A percentile compares a stretch with the other conserved stretches of the same genome.
Conservation (phyloP, 2,113 vertebrate species). For the Otus sunia region DNA sequence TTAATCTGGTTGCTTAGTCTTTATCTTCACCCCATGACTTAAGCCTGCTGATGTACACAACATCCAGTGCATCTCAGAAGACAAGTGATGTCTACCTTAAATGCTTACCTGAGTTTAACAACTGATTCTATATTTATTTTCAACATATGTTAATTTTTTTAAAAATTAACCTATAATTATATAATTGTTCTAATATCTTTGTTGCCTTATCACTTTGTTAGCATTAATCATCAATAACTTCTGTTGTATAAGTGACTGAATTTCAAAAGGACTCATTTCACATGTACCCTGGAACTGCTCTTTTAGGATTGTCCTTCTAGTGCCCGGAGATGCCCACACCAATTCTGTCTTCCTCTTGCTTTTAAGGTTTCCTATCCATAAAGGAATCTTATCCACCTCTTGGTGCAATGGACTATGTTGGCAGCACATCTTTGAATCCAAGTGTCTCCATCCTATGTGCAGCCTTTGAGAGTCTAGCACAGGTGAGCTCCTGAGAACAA, state of each 20-base stretch:
- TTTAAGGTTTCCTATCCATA: not conserved
- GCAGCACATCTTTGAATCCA: not conserved
- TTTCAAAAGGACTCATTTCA: not conserved
- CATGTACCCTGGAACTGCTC: not conserved
- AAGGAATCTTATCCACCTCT: not conserved
- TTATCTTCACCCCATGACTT: not conserved
- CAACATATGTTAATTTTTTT: not conserved
- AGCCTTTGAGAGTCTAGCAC: not conserved
- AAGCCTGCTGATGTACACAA: not conserved
- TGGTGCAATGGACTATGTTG: not conserved
- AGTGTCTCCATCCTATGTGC: not conserved
- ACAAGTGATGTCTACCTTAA: not conserved
- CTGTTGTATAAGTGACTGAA: not conserved
- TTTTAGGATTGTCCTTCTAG: not conserved
- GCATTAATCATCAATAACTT: not conserved
- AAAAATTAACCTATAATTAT: not conserved
- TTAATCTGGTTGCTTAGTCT: not conserved
- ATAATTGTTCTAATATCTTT: not conserved
- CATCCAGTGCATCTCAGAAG: not conserved
- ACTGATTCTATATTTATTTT: not conserved
- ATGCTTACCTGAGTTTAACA: not conserved
- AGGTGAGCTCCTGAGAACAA: not conserved
- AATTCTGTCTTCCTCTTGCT: not conserved
- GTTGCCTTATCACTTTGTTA: not conserved
- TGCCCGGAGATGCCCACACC: not conserved